These are phyloP conservation scores for Drosophila mimetica DNA, from an alignment of 2,888 invertebrate species.

Conservation along the genomic window DNA sequence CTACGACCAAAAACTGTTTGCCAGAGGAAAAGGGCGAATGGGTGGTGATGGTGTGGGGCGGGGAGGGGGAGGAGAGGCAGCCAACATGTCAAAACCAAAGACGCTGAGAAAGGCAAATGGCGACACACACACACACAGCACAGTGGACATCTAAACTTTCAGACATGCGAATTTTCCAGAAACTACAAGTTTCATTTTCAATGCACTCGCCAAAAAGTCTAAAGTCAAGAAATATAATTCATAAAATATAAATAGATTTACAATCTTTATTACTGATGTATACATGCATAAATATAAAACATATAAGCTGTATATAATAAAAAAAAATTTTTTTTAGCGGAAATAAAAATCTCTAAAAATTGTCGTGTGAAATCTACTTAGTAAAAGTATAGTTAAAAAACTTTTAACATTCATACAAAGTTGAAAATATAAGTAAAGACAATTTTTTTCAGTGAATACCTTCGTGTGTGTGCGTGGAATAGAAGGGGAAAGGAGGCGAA, in stretches of 20 bases:
- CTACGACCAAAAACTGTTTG: constrained; percentile 38
- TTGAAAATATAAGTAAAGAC: too few species aligned
- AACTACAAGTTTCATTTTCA: constrained; percentile 10
- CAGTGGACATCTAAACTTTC: constrained; percentile 6
- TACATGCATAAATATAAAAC: too few species aligned
- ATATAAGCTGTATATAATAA: too few species aligned
- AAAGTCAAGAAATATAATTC: too few species aligned
- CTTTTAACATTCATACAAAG: too few species aligned
- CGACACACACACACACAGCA: constrained; percentile 8
- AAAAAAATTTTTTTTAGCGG: too few species aligned
- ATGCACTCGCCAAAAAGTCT: constrained; percentile 1
- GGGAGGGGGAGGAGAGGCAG: not conserved
- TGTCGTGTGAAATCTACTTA: too few species aligned
- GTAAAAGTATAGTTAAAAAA: too few species aligned
- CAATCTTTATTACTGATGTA: too few species aligned
- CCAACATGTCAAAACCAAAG: constrained; percentile 42
- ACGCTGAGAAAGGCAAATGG: constrained; percentile 47
- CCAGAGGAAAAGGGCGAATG: not conserved
- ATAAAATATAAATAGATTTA: too few species aligned
- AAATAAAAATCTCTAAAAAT: too few species aligned
- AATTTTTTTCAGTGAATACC: too few species aligned
- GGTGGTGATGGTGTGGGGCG: not conserved
- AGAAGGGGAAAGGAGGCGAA: not conserved
- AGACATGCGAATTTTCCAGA: constrained; percentile 9
- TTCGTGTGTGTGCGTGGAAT: not conserved